Base-by-base conservation (phyloP, 2,113 vertebrate species). In the Takifugu bimaculatus region DNA sequence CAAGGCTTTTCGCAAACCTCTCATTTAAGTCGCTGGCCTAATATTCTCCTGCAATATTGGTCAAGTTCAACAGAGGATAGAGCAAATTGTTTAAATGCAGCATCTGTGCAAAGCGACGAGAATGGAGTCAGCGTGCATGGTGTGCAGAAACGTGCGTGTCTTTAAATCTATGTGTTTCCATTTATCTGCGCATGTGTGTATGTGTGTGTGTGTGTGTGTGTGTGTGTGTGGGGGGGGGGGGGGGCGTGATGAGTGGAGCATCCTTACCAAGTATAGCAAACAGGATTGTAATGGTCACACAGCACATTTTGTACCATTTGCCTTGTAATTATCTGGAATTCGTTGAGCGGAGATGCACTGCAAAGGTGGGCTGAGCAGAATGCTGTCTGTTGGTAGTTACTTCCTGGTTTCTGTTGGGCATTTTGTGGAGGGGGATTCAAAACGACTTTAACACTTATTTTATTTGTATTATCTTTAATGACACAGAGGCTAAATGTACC, bases 381-480 rank as follows among this genome's bases (percentile, higher is more conserved):
- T 39, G 5, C 35, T 39, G 7, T 39, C 20, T 39, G 35, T 39
- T 39, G 7, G 35, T 39, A 39, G 35, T 11, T 9, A 39, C 35
- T 39, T 39, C 2, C 58, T 45, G 49, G 12, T 55, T 68, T 71
- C 67, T 43, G 32, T 78, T 57, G 5, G 3, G 1, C 2, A 47
- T 73, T 72, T 78, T 53, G 54, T 54, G 51, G 60, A 74, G 56
- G 70, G 79, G 54, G 59, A 73, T 81, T 80, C 62, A 82, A 80
- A 83, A 72, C 77, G 82, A 70, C 73, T 84, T 88, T 88, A 86
- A 85, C 80, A 77, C 78, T 89, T 86, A 77, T 88, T 91, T 89
- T 88, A 88, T 89, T 89, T 88, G 86, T 89, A 87, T 89, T 88
- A 87, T 89, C 83, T 87, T 86, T 90, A 88, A 91, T 87, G 84